phyloP scores from a whole-genome alignment of 2,888 invertebrate species.

The Teinopalpus imperialis region DNA sequence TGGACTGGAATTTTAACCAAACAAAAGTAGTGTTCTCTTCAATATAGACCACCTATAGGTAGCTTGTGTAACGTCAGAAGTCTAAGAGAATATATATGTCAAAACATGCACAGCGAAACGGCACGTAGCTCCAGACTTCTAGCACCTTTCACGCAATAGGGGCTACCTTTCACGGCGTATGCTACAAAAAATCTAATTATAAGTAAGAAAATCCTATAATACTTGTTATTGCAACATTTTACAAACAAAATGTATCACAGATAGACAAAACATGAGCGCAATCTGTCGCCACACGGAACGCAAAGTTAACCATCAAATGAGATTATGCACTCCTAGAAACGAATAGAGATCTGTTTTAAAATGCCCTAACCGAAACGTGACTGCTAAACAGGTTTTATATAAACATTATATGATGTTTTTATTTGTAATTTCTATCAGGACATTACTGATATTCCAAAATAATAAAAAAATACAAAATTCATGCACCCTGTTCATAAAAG shows the following conservation, averaged over 20 bases:
- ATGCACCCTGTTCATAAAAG: slow-evolving; percentile 61
- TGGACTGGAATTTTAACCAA: slow-evolving; percentile 26
- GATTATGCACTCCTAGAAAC: slow-evolving; percentile 30
- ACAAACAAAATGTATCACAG: slow-evolving; percentile 76
- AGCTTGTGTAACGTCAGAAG: slow-evolving; percentile 12
- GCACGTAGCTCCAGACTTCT: slow-evolving; percentile 10
- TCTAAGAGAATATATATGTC: background rate
- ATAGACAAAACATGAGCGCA: slow-evolving; percentile 60
- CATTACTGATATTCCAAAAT: slow-evolving; percentile 26
- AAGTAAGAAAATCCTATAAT: slow-evolving; percentile 46
- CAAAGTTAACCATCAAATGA: slow-evolving; percentile 32
- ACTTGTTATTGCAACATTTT: slow-evolving; percentile 68
- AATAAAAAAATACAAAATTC: slow-evolving; percentile 39
- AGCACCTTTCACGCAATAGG: slow-evolving; percentile 12
- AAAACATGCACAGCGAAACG: background rate
- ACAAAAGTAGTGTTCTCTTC: background rate
- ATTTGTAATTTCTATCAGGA: slow-evolving; percentile 13
- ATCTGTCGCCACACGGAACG: slow-evolving; percentile 29
- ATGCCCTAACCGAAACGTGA: slow-evolving; percentile 11
- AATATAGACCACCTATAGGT: slow-evolving; percentile 25
- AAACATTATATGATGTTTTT: too few species aligned
- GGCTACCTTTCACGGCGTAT: slow-evolving; percentile 6
- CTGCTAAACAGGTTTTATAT: too few species aligned
- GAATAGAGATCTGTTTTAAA: slow-evolving; percentile 7
- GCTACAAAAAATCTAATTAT: slow-evolving; percentile 30